phyloP scores from a whole-genome alignment of 2,113 vertebrate genomes.

The Aphelocoma coerulescens region DNA sequence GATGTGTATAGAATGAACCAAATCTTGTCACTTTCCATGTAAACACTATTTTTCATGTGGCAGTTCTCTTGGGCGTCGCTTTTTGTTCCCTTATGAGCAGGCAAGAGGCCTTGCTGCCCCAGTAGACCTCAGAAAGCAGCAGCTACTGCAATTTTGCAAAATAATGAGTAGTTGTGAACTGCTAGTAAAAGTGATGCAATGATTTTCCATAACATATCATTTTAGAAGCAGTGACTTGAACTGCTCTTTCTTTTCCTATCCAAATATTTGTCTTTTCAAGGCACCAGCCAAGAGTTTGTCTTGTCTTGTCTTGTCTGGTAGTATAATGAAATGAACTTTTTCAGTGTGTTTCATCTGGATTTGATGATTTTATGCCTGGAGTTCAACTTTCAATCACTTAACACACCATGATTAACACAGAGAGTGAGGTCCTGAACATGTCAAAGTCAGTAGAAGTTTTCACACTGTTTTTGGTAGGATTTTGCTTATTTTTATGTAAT shows the following conservation, averaged over 20 bases:
- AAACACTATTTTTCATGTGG: background rate
- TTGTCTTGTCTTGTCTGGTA: slow-evolving; percentile 37
- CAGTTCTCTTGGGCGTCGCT: fast-evolving
- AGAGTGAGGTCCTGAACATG: background rate
- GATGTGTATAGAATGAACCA: background rate
- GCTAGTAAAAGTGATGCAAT: slow-evolving; percentile 24
- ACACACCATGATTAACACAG: background rate
- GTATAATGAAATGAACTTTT: slow-evolving; percentile 26
- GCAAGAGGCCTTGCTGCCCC: background rate
- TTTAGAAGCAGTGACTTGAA: slow-evolving; percentile 26
- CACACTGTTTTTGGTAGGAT: background rate
- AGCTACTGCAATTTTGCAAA: slow-evolving; percentile 14
- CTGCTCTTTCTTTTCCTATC: slow-evolving; percentile 12
- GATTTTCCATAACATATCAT: slow-evolving; percentile 44
- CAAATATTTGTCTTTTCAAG: slow-evolving; percentile 57
- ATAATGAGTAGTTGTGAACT: slow-evolving; percentile 37
- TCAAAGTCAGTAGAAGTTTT: background rate
- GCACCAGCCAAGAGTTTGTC: slow-evolving; percentile 43
- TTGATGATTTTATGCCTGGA: background rate
- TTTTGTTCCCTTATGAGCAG: background rate
- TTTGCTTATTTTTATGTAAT: background rate
- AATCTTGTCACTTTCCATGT: background rate
- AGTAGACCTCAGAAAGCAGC: background rate
- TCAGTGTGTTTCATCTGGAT: background rate
- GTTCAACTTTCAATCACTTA: background rate